Percentiles rank a stretch among this genome's conserved stretches.
These are phyloP conservation scores for Taenaris catops DNA, from an alignment of 2,888 invertebrate genomes.

Conservation along the genomic window DNA sequence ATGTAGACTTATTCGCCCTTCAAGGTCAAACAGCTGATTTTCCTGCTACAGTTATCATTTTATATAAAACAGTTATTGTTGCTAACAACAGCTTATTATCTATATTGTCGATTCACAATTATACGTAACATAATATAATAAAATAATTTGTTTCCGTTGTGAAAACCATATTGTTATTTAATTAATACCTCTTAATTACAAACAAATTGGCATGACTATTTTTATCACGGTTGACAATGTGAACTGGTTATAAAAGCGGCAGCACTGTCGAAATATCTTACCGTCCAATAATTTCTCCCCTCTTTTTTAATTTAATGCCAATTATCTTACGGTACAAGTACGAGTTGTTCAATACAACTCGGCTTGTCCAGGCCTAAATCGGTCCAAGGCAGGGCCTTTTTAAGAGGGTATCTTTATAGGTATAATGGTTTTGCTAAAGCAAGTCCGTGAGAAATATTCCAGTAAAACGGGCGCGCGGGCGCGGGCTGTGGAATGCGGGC, in stretches of 20 bases:
- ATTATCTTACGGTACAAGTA: slow-evolving; percentile 33
- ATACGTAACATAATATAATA: too few species aligned
- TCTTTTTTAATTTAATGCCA: slow-evolving; percentile 32
- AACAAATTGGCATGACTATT: slow-evolving; percentile 1
- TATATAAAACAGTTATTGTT: slow-evolving; percentile 18
- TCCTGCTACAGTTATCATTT: slow-evolving; percentile 32
- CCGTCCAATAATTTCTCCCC: slow-evolving; percentile 23
- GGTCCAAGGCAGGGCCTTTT: slow-evolving; percentile 36
- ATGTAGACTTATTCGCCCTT: too few species aligned
- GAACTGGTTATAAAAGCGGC: slow-evolving; percentile 6
- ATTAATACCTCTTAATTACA: too few species aligned
- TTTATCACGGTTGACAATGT: background rate
- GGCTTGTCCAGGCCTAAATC: slow-evolving; percentile 36
- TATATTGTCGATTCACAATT: background rate
- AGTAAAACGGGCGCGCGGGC: slow-evolving; percentile 60
- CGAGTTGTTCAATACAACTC: slow-evolving; percentile 31
- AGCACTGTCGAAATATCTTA: slow-evolving; percentile 22
- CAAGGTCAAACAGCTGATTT: slow-evolving; percentile 39
- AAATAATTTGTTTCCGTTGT: too few species aligned
- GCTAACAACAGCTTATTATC: slow-evolving; percentile 6
- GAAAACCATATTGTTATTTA: too few species aligned
- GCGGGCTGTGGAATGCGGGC: slow-evolving; percentile 65
- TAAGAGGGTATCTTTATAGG: slow-evolving; percentile 35
- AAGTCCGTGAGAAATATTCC: slow-evolving; percentile 77
- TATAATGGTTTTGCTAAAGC: slow-evolving; percentile 71